Percentiles rank a stretch among this genome's conserved stretches.
phyloP scores from a whole-genome alignment of 2,888 invertebrate genomes.

The Xylophagus ater region DNA sequence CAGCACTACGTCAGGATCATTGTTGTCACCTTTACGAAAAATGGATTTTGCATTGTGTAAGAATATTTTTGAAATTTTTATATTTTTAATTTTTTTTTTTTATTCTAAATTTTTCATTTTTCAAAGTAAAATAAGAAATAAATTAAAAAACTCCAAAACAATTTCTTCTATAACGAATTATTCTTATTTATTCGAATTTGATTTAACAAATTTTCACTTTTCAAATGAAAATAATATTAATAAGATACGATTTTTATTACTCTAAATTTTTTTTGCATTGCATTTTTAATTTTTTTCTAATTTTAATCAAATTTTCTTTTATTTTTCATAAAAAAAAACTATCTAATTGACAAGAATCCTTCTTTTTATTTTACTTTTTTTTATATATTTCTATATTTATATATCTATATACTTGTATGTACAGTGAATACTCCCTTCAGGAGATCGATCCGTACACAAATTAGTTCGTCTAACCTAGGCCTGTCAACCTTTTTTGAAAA shows the following conservation, averaged over 20 bases:
- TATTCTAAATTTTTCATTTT: slow-evolving; percentile 1
- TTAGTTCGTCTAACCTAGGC: too few relatives aligned
- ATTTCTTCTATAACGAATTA: neutral
- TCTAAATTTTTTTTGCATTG: slow-evolving; percentile 8
- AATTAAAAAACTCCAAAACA: neutral
- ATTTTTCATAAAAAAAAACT: neutral
- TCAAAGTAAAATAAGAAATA: neutral
- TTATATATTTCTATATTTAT: slow-evolving; percentile 1
- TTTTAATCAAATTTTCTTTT: neutral
- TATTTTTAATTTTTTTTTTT: slow-evolving; percentile 38
- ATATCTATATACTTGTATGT: too few relatives aligned
- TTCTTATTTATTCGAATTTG: neutral
- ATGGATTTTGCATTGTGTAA: slow-evolving; percentile 83
- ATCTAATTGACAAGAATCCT: neutral
- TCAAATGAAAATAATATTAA: neutral
- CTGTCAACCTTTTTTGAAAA: too few relatives aligned
- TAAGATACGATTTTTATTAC: slow-evolving; percentile 10
- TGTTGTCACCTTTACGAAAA: slow-evolving; percentile 51
- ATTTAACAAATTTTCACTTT: neutral
- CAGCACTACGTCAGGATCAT: slow-evolving; percentile 26
- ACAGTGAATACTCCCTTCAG: too few relatives aligned
- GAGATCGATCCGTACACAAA: too few relatives aligned
- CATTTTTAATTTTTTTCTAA: neutral
- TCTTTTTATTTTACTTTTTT: slow-evolving; percentile 5
- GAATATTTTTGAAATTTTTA: slow-evolving; percentile 39